phyloP scores from a whole-genome alignment of 2,888 invertebrate species.

The Acrobasis repandana region DNA sequence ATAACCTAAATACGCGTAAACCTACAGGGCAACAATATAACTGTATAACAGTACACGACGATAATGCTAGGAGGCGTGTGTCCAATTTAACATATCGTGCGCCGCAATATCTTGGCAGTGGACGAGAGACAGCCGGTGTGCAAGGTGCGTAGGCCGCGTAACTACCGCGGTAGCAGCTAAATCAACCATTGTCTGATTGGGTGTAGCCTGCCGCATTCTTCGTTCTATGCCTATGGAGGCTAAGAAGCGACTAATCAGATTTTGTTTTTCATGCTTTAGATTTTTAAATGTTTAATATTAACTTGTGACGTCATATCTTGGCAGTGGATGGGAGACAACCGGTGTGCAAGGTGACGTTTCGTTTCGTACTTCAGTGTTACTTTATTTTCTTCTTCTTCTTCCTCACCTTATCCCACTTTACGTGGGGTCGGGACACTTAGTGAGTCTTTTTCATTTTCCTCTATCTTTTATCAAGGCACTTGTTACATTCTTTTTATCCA shows the following conservation, averaged over 20 bases:
- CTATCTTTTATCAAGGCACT: too few species aligned
- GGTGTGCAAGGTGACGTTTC: constrained; percentile 64
- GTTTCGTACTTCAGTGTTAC: constrained; percentile 77
- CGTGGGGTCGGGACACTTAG: too few species aligned
- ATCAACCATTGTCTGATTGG: constrained; percentile 78
- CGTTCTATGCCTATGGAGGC: constrained; percentile 30
- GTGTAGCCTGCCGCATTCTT: constrained; percentile 67
- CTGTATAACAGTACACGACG: constrained; percentile 60
- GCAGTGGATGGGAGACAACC: constrained; percentile 48
- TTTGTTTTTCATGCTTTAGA: constrained; percentile 30
- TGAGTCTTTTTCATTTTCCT: too few species aligned
- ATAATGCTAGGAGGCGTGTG: constrained; percentile 68
- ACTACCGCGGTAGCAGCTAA: constrained; percentile 70
- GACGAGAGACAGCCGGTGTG: too few species aligned
- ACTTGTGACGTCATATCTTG: constrained; percentile 42
- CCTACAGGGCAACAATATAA: constrained; percentile 45
- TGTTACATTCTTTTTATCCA: too few species aligned
- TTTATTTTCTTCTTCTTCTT: too few species aligned
- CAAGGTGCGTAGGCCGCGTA: constrained; percentile 76
- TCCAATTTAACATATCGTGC: constrained; percentile 68
- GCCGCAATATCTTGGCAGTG: constrained; percentile 49
- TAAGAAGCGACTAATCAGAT: constrained; percentile 24
- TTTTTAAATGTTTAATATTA: constrained; percentile 32
- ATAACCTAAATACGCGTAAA: not conserved
- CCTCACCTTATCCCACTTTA: constrained; percentile 67